A percentile compares a stretch with the other conserved stretches of the same genome.
Evolutionary conservation across 2,888 invertebrate genomes (phyloP).

Genomic region (Cacoxenus indagator): DNA sequence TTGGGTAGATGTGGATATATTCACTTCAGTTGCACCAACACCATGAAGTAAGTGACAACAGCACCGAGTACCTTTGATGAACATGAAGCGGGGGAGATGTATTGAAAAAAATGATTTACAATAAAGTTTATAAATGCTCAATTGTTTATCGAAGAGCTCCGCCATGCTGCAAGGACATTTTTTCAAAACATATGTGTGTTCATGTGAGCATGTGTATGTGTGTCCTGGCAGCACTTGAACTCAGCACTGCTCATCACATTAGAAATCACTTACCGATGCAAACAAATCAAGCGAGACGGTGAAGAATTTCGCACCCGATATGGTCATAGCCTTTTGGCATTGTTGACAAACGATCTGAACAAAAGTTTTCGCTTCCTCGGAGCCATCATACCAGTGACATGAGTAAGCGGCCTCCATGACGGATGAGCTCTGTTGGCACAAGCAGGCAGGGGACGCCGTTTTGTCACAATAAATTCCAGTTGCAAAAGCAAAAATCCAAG

Average conservation of each 20-base stretch:
- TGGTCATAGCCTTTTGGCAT: conserved; percentile 90
- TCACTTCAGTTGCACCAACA: conserved; percentile 87
- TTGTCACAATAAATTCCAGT: not conserved
- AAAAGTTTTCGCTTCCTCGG: conserved; percentile 90
- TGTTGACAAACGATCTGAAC: conserved; percentile 93
- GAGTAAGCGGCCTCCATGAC: conserved; percentile 94
- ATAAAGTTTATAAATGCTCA: conserved; percentile 7
- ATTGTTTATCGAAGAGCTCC: not conserved
- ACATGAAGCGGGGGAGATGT: not conserved
- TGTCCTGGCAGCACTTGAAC: not conserved
- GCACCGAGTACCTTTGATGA: conserved; percentile 82
- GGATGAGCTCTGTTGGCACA: conserved; percentile 80
- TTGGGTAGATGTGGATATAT: conserved; percentile 17
- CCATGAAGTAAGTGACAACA: conserved; percentile 92
- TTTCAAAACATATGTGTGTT: not conserved
- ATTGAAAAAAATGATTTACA: not conserved
- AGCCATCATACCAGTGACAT: conserved; percentile 92
- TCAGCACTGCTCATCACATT: not conserved
- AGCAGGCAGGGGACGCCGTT: not conserved
- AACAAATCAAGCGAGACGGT: conserved; percentile 89
- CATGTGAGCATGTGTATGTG: not conserved
- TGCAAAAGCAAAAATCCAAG: not conserved
- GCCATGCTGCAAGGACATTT: not conserved
- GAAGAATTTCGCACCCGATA: conserved; percentile 91
- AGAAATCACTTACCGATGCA: conserved; percentile 83